phyloP scores from a whole-genome alignment of 2,113 vertebrate species.

The Nansenia antarctica region DNA sequence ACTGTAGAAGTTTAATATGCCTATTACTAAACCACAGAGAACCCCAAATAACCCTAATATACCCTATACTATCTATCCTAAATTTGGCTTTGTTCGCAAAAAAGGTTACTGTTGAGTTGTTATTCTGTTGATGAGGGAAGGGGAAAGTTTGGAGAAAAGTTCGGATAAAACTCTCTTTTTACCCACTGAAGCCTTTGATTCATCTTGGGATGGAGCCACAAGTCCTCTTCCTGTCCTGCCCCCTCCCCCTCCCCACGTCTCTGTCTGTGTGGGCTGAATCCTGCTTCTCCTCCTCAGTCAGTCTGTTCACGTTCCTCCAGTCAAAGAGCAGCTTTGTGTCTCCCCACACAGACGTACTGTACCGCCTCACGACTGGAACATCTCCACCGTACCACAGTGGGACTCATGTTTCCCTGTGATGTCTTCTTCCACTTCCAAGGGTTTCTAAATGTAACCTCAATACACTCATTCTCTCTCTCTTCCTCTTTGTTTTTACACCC shows the following conservation, averaged over 20 bases:
- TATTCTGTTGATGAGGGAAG: not conserved
- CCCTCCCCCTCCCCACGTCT: not conserved
- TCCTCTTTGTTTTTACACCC: not conserved
- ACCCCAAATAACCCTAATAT: not conserved
- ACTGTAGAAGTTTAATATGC: not conserved
- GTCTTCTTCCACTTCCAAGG: not conserved
- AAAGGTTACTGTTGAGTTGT: no score
- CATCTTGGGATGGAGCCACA: not conserved
- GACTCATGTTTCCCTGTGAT: not conserved
- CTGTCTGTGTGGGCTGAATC: not conserved
- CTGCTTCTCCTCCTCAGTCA: not conserved
- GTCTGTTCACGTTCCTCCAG: not conserved
- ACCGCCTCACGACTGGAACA: not conserved
- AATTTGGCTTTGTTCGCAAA: not conserved
- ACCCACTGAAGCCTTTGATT: not conserved
- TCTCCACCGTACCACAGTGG: not conserved
- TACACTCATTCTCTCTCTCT: not conserved
- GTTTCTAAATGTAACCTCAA: conserved; percentile 2
- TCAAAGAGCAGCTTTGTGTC: not conserved
- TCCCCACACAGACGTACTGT: not conserved
- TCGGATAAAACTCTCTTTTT: not conserved
- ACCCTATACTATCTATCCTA: not conserved
- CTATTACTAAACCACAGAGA: not conserved
- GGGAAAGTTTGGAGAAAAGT: not conserved
- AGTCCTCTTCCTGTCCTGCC: conserved; percentile 7